Conservation (phyloP, 2,888 invertebrate species). For the Meghimatium bilineatum region DNA sequence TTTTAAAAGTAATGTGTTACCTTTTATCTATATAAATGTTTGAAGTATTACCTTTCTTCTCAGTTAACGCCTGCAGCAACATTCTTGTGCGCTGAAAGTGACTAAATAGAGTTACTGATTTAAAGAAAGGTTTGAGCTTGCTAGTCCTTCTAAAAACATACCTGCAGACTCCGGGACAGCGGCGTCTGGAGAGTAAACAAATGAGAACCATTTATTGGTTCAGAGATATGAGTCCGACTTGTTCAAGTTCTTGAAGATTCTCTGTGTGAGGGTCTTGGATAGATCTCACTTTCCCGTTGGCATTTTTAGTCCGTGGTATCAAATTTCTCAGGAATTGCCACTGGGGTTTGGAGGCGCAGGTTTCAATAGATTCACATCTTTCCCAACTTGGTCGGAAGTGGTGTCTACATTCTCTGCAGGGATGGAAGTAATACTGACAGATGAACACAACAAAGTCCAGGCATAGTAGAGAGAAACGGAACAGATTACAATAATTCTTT, state of each 20-base stretch:
- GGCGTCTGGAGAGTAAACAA: not conserved
- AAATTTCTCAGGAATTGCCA: not conserved
- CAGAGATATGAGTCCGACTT: slow-evolving; percentile 2
- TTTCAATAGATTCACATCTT: slow-evolving; percentile 2
- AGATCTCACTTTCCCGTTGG: slow-evolving; percentile 19
- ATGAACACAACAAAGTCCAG: not conserved
- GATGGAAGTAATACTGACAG: not conserved
- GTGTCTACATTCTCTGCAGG: not conserved
- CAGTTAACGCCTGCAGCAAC: too few species aligned
- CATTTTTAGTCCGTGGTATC: slow-evolving; percentile 16
- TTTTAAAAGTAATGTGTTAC: too few species aligned
- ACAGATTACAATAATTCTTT: too few species aligned
- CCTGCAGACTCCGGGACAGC: not conserved
- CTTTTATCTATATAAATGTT: too few species aligned
- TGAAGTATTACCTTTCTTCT: too few species aligned
- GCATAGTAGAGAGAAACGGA: too few species aligned
- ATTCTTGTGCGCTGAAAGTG: too few species aligned
- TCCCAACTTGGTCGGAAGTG: not conserved
- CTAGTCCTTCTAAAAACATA: too few species aligned
- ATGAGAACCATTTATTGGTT: not conserved
- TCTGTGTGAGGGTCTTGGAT: not conserved
- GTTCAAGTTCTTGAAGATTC: not conserved
- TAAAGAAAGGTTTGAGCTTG: not conserved
- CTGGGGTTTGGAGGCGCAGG: not conserved
- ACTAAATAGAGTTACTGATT: too few species aligned